Conservation (phyloP, 2,797 vertebrate genomes). For the Erethizon dorsatum region DNA sequence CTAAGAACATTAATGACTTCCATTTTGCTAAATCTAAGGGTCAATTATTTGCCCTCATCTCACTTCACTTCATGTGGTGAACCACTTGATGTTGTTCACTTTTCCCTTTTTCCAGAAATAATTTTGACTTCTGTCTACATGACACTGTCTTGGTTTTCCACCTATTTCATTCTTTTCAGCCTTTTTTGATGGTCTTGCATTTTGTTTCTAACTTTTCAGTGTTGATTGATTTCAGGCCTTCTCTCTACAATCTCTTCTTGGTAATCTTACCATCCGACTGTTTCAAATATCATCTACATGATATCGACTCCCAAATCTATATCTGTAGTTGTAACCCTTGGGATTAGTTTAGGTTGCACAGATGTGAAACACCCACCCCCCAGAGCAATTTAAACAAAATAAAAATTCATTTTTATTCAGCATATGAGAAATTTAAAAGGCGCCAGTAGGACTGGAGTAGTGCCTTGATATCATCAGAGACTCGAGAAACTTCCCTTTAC, state of each 20-base stretch:
- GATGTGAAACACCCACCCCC: background rate
- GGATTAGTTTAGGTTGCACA: background rate
- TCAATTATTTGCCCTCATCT: background rate
- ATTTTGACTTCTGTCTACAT: background rate
- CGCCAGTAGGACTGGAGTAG: background rate
- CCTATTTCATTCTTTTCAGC: background rate
- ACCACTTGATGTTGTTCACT: background rate
- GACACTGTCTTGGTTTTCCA: background rate
- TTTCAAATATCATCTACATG: background rate
- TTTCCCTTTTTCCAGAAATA: background rate
- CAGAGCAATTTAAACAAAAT: background rate
- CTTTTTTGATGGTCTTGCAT: background rate
- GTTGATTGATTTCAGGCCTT: background rate
- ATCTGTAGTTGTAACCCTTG: background rate
- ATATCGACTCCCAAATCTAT: background rate
- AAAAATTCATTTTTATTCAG: background rate
- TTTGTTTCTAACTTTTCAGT: background rate
- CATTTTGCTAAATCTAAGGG: background rate
- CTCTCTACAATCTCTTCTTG: background rate
- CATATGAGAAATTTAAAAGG: constrained; percentile 32
- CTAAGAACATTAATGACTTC: background rate
- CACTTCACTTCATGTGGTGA: background rate
- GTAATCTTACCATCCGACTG: background rate
- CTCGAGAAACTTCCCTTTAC: background rate
- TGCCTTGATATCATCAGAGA: constrained; percentile 9